Conservation (phyloP, 2,888 invertebrate genomes). For the Agonopterix arenella region DNA sequence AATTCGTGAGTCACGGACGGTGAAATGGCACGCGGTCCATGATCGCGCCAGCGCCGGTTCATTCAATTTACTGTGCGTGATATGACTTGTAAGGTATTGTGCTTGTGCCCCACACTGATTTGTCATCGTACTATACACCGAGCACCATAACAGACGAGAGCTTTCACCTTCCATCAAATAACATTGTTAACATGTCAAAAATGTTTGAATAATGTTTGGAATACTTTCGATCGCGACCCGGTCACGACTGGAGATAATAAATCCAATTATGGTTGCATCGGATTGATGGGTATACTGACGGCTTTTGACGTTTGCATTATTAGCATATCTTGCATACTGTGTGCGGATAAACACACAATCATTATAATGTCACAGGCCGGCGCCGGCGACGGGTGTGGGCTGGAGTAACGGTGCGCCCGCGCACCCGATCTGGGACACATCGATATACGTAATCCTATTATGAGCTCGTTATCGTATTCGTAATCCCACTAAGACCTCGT, state of each 20-base stretch:
- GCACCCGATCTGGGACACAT: constrained; percentile 57
- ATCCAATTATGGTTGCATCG: constrained; percentile 25
- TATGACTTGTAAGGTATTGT: constrained; percentile 54
- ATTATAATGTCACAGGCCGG: constrained; percentile 66
- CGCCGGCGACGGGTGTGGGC: constrained; percentile 57
- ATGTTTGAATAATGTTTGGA: constrained; percentile 23
- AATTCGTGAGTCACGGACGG: constrained; percentile 74
- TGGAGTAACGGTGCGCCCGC: constrained; percentile 46
- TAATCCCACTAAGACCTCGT: constrained; percentile 54
- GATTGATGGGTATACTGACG: constrained; percentile 40
- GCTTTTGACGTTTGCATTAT: constrained; percentile 38
- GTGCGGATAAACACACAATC: constrained; percentile 56
- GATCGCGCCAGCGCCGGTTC: constrained; percentile 37
- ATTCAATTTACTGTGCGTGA: constrained; percentile 64
- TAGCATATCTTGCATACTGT: constrained; percentile 33
- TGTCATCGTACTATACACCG: constrained; percentile 33
- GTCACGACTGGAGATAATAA: constrained; percentile 34
- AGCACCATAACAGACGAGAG: constrained; percentile 24
- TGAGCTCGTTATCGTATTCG: constrained; percentile 68
- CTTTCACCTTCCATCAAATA: constrained; percentile 48
- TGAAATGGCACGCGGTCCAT: constrained; percentile 62
- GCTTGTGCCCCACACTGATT: constrained; percentile 37
- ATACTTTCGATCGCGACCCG: constrained; percentile 20
- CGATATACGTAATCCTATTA: constrained; percentile 68
- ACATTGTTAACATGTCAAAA: constrained; percentile 22